phyloP scores from a whole-genome alignment of 2,797 vertebrate species.

The Selene dorsalis region DNA sequence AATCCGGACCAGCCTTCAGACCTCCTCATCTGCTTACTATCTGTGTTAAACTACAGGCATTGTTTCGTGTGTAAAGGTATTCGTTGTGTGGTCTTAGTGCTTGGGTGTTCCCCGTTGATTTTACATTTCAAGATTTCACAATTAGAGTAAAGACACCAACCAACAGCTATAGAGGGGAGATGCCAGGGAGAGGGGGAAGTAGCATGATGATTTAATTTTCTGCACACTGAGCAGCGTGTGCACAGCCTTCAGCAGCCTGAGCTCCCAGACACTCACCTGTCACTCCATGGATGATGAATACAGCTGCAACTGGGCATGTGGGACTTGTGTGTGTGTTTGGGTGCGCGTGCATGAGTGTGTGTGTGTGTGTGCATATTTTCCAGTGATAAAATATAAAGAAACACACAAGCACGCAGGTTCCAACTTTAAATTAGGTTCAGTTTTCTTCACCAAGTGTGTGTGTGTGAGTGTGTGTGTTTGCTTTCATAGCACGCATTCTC shows the following conservation, averaged over 20 bases:
- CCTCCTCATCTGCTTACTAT: slow-evolving; percentile 5
- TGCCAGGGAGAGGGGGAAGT: slow-evolving; percentile 29
- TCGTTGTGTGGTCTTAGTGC: neutral
- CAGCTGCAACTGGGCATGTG: slow-evolving; percentile 38
- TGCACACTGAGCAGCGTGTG: slow-evolving; percentile 64
- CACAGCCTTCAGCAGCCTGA: slow-evolving; percentile 15
- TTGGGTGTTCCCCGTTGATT: neutral
- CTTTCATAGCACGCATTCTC: neutral
- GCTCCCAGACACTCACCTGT: slow-evolving; percentile 53
- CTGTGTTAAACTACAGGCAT: neutral
- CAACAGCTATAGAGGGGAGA: neutral
- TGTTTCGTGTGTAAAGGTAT: too few species aligned
- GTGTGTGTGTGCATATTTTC: slow-evolving; percentile 12
- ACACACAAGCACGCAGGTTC: slow-evolving; percentile 18
- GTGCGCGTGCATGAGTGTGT: neutral
- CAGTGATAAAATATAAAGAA: slow-evolving; percentile 26
- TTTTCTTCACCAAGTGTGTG: neutral
- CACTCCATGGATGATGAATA: slow-evolving; percentile 50
- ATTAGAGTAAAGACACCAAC: slow-evolving; percentile 6
- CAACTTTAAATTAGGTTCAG: slow-evolving; percentile 22
- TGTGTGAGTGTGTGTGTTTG: slow-evolving; percentile 10
- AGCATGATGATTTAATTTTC: slow-evolving; percentile 69
- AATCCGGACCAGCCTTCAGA: slow-evolving; percentile 4
- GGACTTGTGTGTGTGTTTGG: slow-evolving; percentile 8
- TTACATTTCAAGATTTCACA: slow-evolving; percentile 1